Evolutionary conservation across 92 coral and sea anemone genomes (phyloP), one percentile per base, ranked within the genome.

Genomic region (Palythoa grandis): DNA sequence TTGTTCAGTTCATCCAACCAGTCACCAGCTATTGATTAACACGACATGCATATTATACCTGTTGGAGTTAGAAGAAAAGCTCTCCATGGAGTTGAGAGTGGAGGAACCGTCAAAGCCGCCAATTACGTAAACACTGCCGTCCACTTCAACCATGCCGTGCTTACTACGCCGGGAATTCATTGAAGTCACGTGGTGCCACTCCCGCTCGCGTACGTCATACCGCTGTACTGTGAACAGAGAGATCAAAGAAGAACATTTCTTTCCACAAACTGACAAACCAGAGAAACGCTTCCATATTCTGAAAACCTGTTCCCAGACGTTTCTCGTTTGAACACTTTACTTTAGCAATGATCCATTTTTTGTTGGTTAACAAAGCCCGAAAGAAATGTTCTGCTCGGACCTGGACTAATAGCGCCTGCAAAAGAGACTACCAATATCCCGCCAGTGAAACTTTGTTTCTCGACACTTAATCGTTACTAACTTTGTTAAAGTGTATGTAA

Each of bases 71-170:
- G 92, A 77, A 70, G 87, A 87, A 84, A 74, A 92, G 76, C 92
- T 89, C 85, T 96, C 99, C 82, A 96, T 72, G 60, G 98, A 84
- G 86, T 93, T 96, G 15, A 96, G 93, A 5, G 99, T 96, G 14
- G 91, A 87, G 15, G 94, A 89, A 1, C 99, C 99, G 47, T 96
- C 99, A 86, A 90, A 96, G 15, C 99, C 99, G n/a, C 99, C 99
- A 12, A 95, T 93, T 7, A 89, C 98, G 79, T 93, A 96, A 20
- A 96, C 79, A 82, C 89, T 92, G 17, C 98, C 99, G 48, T 92
- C 96, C 52, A 96, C 95, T 79, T 96, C 99, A 47, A 93, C 97
- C 83, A 95, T 94, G 35, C 97, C 98, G 22, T 95, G 98, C 84
- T 96, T 96, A 78, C 99, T 96, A 61, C 99, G 93, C 58, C 98